A percentile compares a stretch with the other conserved stretches of the same genome.
These are phyloP conservation scores for Mormyrops boulengeri DNA, from an alignment of 2,797 vertebrate species.

Conservation along the genomic window DNA sequence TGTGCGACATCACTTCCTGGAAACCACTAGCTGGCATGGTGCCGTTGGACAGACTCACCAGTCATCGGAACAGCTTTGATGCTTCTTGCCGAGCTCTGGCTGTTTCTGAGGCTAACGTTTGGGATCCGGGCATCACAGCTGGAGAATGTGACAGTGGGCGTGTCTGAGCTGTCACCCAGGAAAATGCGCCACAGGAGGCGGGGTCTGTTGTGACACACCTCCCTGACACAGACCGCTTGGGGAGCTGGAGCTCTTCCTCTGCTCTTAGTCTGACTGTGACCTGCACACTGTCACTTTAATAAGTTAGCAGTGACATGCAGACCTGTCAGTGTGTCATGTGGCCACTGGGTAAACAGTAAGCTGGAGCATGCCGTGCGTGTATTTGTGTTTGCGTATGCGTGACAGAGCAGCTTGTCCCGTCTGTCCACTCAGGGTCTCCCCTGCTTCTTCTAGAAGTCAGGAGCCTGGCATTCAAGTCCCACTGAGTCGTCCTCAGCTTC, in stretches of 20 bases:
- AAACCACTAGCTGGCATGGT: not conserved
- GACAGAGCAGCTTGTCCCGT: slow-evolving; percentile 15
- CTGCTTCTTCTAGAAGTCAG: slow-evolving; percentile 58
- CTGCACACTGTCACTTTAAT: not conserved
- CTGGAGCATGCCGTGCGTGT: slow-evolving; percentile 18
- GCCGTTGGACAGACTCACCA: not conserved
- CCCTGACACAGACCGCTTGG: not conserved
- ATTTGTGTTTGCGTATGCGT: slow-evolving; percentile 19
- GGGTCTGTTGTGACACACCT: not conserved
- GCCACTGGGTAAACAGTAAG: not conserved
- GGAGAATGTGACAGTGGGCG: not conserved
- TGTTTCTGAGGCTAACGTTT: not conserved
- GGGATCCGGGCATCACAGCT: not conserved
- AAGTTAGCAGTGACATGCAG: not conserved
- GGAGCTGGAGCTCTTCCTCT: not conserved
- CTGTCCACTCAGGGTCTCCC: slow-evolving; percentile 11
- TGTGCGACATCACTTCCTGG: not conserved
- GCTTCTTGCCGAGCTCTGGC: not conserved
- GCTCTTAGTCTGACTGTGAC: not conserved
- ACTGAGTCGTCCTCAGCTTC: slow-evolving; percentile 42
- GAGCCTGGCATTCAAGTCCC: slow-evolving; percentile 43
- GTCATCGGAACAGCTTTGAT: not conserved
- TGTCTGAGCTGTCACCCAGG: not conserved
- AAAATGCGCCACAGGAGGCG: not conserved
- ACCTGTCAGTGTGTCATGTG: not conserved